These are phyloP conservation scores for Protonemura montana DNA, from an alignment of 2,888 invertebrate species.

Conservation along the genomic window DNA sequence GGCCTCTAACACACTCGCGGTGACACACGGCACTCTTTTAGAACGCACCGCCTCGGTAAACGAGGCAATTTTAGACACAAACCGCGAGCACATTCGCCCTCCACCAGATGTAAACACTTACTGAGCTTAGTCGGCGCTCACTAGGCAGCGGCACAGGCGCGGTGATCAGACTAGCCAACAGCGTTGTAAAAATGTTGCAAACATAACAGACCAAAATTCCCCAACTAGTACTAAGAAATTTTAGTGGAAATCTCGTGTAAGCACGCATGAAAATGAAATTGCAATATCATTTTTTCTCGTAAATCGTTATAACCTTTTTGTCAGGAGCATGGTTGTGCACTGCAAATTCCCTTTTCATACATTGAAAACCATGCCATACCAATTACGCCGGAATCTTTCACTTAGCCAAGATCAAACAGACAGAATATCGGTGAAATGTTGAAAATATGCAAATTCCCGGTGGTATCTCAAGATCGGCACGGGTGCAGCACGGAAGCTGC, in stretches of 20 bases:
- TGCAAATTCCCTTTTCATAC: too few relatives aligned
- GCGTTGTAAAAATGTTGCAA: neutral
- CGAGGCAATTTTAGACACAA: neutral
- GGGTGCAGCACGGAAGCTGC: too few relatives aligned
- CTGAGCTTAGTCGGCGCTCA: neutral
- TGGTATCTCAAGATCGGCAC: too few relatives aligned
- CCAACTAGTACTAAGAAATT: neutral
- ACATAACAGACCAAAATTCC: neutral
- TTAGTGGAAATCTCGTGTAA: neutral
- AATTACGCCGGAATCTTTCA: too few relatives aligned
- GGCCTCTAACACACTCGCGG: neutral
- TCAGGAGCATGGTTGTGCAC: too few relatives aligned
- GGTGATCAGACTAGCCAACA: neutral
- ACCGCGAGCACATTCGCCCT: neutral
- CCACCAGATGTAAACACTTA: conserved; percentile 12
- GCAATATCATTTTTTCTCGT: too few relatives aligned
- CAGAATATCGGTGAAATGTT: too few relatives aligned
- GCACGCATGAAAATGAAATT: too few relatives aligned
- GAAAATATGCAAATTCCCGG: too few relatives aligned
- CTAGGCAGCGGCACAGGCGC: neutral
- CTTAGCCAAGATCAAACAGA: too few relatives aligned
- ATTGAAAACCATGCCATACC: too few relatives aligned
- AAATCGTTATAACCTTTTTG: too few relatives aligned
- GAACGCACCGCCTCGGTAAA: neutral
- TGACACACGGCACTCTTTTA: neutral